A percentile compares a stretch with the other conserved stretches of the same genome.
Conservation (phyloP, 2,113 vertebrate species). For the Zosterops pallidus region DNA sequence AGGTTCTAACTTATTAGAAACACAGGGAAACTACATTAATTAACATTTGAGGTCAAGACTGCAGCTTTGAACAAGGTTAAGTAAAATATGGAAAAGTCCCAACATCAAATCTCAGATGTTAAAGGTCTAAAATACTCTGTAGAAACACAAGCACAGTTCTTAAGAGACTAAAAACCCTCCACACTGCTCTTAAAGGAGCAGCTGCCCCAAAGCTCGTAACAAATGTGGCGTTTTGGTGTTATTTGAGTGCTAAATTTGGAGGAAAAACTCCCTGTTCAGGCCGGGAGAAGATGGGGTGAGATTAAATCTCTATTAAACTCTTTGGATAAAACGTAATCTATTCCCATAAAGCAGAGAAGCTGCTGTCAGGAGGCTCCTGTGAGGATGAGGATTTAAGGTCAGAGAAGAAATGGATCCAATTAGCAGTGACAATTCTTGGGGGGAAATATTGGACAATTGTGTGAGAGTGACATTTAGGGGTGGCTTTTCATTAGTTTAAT, state of each 20-base stretch:
- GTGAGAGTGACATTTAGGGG: background rate
- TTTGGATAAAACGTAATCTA: background rate
- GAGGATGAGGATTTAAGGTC: background rate
- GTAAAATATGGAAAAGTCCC: background rate
- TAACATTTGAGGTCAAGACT: background rate
- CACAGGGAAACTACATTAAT: background rate
- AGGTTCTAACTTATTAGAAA: background rate
- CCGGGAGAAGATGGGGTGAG: background rate
- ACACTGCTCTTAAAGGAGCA: background rate
- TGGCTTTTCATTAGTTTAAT: background rate
- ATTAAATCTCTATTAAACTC: background rate
- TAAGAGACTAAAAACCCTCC: background rate
- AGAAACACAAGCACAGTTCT: background rate
- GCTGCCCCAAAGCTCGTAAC: fast-evolving
- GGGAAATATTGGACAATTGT: background rate
- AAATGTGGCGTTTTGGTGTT: background rate
- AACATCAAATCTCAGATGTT: background rate
- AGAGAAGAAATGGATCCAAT: background rate
- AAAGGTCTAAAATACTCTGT: background rate
- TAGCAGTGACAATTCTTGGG: background rate
- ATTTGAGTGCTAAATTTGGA: background rate
- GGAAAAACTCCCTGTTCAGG: background rate
- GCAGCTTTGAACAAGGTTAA: background rate
- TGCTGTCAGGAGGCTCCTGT: background rate
- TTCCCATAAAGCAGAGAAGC: background rate